These are phyloP conservation scores for Sciurus carolinensis DNA, from an alignment of 2,797 vertebrate species.

Conservation along the genomic window DNA sequence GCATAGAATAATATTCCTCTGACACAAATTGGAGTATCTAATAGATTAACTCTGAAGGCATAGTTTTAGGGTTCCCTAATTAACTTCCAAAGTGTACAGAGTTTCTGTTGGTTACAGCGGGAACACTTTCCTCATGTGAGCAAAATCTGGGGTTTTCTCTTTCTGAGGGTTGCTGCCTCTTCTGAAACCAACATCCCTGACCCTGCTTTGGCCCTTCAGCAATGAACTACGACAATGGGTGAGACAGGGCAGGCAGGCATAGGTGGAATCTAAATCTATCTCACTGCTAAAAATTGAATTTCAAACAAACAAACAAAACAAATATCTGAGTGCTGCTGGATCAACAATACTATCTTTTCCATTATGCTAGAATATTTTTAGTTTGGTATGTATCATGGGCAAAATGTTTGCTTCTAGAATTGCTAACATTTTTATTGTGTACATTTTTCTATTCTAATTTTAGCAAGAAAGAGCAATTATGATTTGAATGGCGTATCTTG, in stretches of 20 bases:
- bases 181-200: background rate
- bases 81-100: constrained; percentile 15
- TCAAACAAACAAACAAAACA: background rate
- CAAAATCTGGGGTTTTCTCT: background rate
- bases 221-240: background rate
- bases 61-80: background rate
- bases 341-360: constrained; percentile 41
- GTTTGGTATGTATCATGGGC: constrained; percentile 9
- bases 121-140: background rate
- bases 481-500: constrained; percentile 69
- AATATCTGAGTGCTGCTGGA: background rate
- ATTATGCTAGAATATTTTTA: constrained; percentile 59
- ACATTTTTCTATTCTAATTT: constrained; percentile 58
- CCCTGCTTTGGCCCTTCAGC: background rate
- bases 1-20: constrained; percentile 7
- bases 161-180: background rate
- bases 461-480: constrained; percentile 58
- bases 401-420: constrained; percentile 63
- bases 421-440: constrained; percentile 48
- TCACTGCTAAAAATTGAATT: background rate
- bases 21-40: background rate
- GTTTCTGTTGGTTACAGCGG: background rate
- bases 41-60: constrained; percentile 21
- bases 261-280: background rate
- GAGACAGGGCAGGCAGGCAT: background rate